Evolutionary conservation across 2,797 vertebrate species (phyloP), one percentile per base, ranked within the genome.

Genomic region (Chiloscyllium punctatum): DNA sequence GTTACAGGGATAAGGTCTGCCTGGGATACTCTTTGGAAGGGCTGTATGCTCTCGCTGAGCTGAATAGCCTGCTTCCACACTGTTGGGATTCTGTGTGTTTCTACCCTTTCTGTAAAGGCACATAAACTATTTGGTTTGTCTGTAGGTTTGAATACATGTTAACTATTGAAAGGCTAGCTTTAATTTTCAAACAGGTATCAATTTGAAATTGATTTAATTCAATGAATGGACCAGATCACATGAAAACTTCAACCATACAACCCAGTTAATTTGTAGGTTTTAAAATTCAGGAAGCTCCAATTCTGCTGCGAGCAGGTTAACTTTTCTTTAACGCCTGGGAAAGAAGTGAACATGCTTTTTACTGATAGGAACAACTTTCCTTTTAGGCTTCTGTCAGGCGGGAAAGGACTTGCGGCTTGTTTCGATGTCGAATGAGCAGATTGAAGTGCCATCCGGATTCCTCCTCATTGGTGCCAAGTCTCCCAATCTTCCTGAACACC

Each of bases 321-420:
- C 51, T 2, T 92, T n/a, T 37, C 18, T 11, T 23, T 18, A 6
- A 37, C 21, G 62, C 7, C 62, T 92, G 21, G 53, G 72, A 77
- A 30, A 11, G 30, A 77, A 92, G 68, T 92, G n/a, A 42, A 37
- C 23, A 25, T 69, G 62, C 33, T 72, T 95, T 33, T 33, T 27
- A 21, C 71, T 74, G 69, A 95, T n/a, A 33, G 71, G 33, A 18
- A 77, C 51, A 27, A 21, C 53, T 77, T 94, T 72, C 30, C 53
- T 74, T 66, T 48, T 95, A 98, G 98, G 99, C 95, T 99, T 99
- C 97, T 99, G 99, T 97, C 99, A 99, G 97, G 98, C 98, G 0
- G 99, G 99, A 94, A 98, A 98, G 97, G 99, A 99, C 96, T 97
- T 99, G 96, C 98, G 99, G 48, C 97, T 99, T 5, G 97, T 97